Conservation (phyloP, 2,888 invertebrate genomes). For the Argynnis bischoffii region DNA sequence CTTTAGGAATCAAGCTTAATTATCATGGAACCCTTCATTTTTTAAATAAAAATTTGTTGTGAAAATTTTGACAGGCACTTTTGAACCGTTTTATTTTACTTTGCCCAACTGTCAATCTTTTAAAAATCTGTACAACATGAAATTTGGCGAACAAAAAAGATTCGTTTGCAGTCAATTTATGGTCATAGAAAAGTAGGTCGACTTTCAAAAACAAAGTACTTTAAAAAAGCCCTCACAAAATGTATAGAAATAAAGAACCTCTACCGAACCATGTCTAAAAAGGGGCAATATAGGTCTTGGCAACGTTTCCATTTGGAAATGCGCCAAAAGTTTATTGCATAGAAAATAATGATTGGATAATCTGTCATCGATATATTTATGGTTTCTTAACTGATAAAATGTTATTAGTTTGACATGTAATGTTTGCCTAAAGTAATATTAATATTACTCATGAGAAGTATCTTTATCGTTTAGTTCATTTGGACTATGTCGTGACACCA, state of each 20-base stretch:
- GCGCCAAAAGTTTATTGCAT: slow-evolving; percentile 38
- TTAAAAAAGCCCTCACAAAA: slow-evolving; percentile 21
- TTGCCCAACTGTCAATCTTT: no score
- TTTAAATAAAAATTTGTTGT: no score
- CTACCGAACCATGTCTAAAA: slow-evolving; percentile 33
- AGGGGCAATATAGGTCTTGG: slow-evolving; percentile 39
- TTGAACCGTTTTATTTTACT: no score
- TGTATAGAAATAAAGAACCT: slow-evolving; percentile 33
- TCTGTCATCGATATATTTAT: slow-evolving; percentile 41
- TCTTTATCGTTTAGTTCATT: no score
- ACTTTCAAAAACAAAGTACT: slow-evolving; percentile 21
- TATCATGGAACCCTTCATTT: no score
- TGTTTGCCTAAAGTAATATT: no score
- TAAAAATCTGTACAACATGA: no score
- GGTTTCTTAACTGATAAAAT: slow-evolving; percentile 29
- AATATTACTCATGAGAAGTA: no score
- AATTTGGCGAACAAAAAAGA: background rate
- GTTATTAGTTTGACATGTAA: slow-evolving; percentile 18
- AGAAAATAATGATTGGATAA: slow-evolving; percentile 40
- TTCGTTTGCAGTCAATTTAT: slow-evolving; percentile 9
- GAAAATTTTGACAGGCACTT: no score
- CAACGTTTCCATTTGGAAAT: slow-evolving; percentile 32
- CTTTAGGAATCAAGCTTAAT: no score
- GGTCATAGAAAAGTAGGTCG: slow-evolving; percentile 20
- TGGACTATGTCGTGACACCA: no score